Conservation (phyloP, 1,140 invertebrate species). For the Ruditapes philippinarum region DNA sequence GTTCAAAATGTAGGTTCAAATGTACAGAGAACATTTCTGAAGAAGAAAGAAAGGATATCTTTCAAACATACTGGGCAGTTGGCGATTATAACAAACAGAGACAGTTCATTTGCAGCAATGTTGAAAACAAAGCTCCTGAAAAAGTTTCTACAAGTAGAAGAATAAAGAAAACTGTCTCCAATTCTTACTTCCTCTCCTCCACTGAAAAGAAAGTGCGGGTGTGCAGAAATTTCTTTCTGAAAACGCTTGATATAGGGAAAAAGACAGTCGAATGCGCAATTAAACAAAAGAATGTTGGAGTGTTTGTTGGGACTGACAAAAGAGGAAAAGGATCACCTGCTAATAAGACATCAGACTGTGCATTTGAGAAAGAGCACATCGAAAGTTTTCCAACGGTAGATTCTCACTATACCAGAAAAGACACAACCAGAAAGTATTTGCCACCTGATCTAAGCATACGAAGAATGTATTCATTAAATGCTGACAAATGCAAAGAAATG, state of each 20-base stretch:
- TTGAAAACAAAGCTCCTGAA: constrained; percentile 36
- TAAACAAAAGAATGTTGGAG: constrained; percentile 39
- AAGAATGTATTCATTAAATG: constrained; percentile 65
- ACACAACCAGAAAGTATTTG: constrained; percentile 63
- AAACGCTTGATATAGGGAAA: constrained; percentile 66
- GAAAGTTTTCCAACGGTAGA: constrained; percentile 63
- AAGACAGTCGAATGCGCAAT: constrained; percentile 39
- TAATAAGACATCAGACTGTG: constrained; percentile 59
- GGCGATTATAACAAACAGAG: constrained; percentile 14
- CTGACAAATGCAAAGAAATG: constrained; percentile 61
- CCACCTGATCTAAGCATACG: constrained; percentile 52
- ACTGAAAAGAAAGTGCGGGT: constrained; percentile 17
- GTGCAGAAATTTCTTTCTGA: constrained; percentile 64
- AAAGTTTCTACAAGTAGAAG: constrained; percentile 12
- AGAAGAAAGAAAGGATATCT: constrained; percentile 38
- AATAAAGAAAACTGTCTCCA: constrained; percentile 22
- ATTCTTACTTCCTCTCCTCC: constrained; percentile 1
- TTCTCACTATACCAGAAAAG: constrained; percentile 66
- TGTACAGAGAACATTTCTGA: constrained; percentile 63
- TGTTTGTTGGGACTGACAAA: constrained; percentile 52
- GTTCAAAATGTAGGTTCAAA: constrained; percentile 55
- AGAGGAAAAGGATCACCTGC: constrained; percentile 48
- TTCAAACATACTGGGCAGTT: constrained; percentile 20
- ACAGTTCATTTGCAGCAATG: constrained; percentile 46
- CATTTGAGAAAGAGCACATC: constrained; percentile 64